Evolutionary conservation across 2,888 invertebrate genomes (phyloP).

Genomic region (Macropis europaea): DNA sequence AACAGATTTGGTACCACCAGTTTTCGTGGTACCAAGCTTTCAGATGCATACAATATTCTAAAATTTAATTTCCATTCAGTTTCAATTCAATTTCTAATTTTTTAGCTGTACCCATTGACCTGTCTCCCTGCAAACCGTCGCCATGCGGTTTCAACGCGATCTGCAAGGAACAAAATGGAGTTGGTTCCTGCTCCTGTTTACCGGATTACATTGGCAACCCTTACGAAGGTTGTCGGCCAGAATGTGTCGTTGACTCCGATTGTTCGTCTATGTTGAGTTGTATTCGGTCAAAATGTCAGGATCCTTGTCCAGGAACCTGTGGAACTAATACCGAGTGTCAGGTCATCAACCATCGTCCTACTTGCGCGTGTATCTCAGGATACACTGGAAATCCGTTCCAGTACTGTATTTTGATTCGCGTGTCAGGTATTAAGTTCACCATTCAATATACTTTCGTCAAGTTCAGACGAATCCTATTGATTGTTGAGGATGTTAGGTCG

Average conservation of each 20-base stretch:
- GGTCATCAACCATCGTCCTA: constrained; percentile 79
- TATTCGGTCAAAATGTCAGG: constrained; percentile 86
- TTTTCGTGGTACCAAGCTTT: not conserved
- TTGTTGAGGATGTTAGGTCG: too few relatives aligned
- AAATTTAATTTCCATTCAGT: not conserved
- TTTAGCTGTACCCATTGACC: constrained; percentile 61
- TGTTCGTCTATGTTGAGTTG: constrained; percentile 88
- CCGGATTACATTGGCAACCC: constrained; percentile 85
- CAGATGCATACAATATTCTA: not conserved
- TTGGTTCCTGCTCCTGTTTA: constrained; percentile 82
- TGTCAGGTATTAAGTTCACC: constrained; percentile 42
- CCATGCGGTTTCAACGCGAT: constrained; percentile 86
- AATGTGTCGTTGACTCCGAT: constrained; percentile 89
- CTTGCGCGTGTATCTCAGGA: constrained; percentile 77
- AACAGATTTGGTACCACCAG: too few relatives aligned
- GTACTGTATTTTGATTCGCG: constrained; percentile 81
- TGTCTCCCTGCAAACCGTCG: constrained; percentile 83
- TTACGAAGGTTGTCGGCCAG: constrained; percentile 87
- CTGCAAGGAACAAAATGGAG: constrained; percentile 81
- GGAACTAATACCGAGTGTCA: constrained; percentile 82
- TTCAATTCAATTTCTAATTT: not conserved
- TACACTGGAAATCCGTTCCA: constrained; percentile 82
- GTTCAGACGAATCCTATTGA: too few relatives aligned
- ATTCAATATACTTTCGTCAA: too few relatives aligned
- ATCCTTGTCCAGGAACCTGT: constrained; percentile 86